Evolutionary conservation across 2,797 vertebrate species (phyloP), one percentile per base, ranked within the genome.

Genomic region (Siniperca scherzeri): DNA sequence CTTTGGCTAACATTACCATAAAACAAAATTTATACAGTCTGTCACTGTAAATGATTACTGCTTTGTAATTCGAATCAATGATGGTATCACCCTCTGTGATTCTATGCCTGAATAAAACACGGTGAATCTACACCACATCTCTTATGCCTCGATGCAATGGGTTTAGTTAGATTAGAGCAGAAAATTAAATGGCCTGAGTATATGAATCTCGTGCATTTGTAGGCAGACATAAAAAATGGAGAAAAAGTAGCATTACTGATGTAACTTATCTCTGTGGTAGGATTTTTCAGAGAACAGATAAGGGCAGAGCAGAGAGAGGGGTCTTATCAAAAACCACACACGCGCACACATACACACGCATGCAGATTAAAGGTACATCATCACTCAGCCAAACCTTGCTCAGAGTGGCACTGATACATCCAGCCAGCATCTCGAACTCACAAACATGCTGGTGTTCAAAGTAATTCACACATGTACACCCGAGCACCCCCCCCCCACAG

Each of bases 261-360:
- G 33, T 80, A 70, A 76, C 70, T 84, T 89, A 92, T 92, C 85
- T 84, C 66, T 57, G 42, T 68, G 81, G 74, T 88, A 79, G 76
- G 78, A 81, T 86, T 88, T 66, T 87, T 88, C 71, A 80, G 69
- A 57, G 72, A 90, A 66, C 36, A 80, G 90, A 92, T 91, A 92
- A 89, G 71, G 53, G 68, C 53, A 78, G 77, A 74, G 69, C 70
- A 70, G 42, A 42, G 52, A 68, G 78, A 83, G 30, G 67, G 69
- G 40, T 53, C 84, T 92, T 87, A 92, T 93, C 88, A 80, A 85
- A 84, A 78, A 66, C 30, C 77, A 33, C 71, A 61, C 67, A 74
- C 46, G 42, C 22, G 48, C 3, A 50, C 46, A 53, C 70, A 48
- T 64, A 27, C 61, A 50, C 33, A n/a, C 6, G 21, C 33, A 50